Percentiles rank a stretch among this genome's conserved stretches.
Evolutionary conservation across 92 coral and sea anemone species (phyloP).

Genomic region (Phymanthus crucifer): DNA sequence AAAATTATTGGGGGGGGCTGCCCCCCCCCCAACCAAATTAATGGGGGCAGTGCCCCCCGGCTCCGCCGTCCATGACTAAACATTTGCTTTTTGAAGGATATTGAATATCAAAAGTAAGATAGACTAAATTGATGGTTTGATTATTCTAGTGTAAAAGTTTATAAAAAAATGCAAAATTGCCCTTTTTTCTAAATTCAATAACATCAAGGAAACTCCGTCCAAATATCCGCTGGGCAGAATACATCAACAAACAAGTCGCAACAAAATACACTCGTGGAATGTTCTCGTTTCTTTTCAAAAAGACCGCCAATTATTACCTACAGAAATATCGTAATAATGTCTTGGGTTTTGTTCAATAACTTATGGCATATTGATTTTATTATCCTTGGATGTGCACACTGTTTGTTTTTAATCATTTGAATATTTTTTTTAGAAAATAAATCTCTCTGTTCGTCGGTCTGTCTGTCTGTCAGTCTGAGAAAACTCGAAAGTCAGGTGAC

Average conservation of each 20-base stretch:
- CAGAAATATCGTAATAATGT: not conserved
- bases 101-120: not conserved
- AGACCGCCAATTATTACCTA: not conserved
- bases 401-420: not conserved
- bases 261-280: not conserved
- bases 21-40: too few relatives aligned
- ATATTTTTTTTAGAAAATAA: too few relatives aligned
- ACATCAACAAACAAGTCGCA: not conserved
- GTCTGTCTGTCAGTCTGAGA: not conserved
- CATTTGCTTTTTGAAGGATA: not conserved
- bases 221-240: not conserved
- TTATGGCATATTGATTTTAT: not conserved
- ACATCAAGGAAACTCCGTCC: not conserved
- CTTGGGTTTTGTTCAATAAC: not conserved
- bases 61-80: too few relatives aligned
- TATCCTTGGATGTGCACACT: not conserved
- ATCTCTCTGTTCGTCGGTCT: not conserved
- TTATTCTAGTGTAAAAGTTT: too few relatives aligned
- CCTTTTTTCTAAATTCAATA: not conserved
- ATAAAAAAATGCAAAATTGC: too few relatives aligned
- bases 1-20: too few relatives aligned
- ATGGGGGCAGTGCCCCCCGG: too few relatives aligned
- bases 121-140: too few relatives aligned
- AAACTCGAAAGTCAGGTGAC: too few relatives aligned
- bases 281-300: not conserved